Percentiles rank a stretch among this genome's conserved stretches.
phyloP scores from a whole-genome alignment of 2,113 vertebrate species.

The Ahaetulla prasina region DNA sequence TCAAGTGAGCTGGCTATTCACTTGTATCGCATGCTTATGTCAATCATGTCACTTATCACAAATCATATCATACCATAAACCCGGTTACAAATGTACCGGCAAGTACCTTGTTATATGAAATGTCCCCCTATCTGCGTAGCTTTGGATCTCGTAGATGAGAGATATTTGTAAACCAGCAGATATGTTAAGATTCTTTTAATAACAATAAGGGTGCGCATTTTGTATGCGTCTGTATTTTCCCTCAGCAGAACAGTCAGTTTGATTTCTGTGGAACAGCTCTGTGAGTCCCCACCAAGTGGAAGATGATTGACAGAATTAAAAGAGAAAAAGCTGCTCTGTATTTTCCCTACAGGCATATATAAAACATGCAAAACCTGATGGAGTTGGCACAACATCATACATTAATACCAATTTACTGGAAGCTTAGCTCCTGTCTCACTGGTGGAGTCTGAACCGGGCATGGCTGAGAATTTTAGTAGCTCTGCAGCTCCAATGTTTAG shows the following conservation, averaged over 20 bases:
- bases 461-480: slow-evolving; percentile 1
- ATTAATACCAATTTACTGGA: slow-evolving; percentile 11
- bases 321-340: neutral
- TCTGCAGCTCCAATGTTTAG: neutral
- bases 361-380: neutral
- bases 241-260: neutral
- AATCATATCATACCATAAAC: neutral
- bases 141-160: neutral
- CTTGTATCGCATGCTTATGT: neutral
- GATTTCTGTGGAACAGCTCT: slow-evolving; percentile 1
- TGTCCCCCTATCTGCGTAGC: neutral
- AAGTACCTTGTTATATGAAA: neutral
- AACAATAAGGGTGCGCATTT: neutral
- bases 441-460: neutral
- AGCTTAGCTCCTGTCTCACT: neutral
- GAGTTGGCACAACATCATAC: neutral
- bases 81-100: neutral
- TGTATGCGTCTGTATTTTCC: neutral
- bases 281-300: neutral
- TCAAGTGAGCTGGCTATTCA: neutral
- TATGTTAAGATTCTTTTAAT: slow-evolving; percentile 12
- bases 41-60: neutral
- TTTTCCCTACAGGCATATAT: neutral
- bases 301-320: neutral
- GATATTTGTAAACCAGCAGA: neutral